Conservation (phyloP, 2,888 invertebrate genomes). For the Adelphocoris suturalis region DNA sequence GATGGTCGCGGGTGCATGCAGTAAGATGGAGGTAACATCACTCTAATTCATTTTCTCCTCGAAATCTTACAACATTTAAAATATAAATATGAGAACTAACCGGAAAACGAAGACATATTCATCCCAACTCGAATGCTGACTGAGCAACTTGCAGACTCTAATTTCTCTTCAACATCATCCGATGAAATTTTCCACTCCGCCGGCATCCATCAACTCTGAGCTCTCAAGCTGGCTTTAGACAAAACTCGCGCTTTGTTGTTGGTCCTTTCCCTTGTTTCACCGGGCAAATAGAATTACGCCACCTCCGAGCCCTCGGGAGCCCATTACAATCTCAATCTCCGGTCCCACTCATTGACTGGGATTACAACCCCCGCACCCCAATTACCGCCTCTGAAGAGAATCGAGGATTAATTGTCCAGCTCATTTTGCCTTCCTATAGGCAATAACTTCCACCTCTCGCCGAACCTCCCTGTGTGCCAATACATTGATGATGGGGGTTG, state of each 20-base stretch:
- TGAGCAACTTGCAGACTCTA: too few relatives aligned
- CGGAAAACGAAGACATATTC: too few relatives aligned
- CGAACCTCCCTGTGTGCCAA: background rate
- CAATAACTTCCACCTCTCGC: background rate
- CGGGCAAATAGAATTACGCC: slow-evolving; percentile 51
- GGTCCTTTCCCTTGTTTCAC: slow-evolving; percentile 30
- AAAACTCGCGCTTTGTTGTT: background rate
- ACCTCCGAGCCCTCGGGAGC: slow-evolving; percentile 8
- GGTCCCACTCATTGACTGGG: slow-evolving; percentile 14
- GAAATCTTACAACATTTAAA: too few relatives aligned
- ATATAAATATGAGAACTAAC: too few relatives aligned
- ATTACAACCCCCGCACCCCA: slow-evolving; percentile 30
- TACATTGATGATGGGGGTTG: background rate
- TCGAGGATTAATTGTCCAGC: slow-evolving; percentile 61
- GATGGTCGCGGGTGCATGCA: too few relatives aligned
- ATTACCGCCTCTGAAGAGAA: slow-evolving; percentile 42
- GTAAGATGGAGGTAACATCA: too few relatives aligned
- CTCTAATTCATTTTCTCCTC: too few relatives aligned
- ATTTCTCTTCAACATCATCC: background rate
- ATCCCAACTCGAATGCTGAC: too few relatives aligned
- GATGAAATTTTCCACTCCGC: background rate
- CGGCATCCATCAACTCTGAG: background rate
- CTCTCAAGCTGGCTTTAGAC: slow-evolving; percentile 1
- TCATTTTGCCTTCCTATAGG: slow-evolving; percentile 50
- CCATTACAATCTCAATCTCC: slow-evolving; percentile 63